Evolutionary conservation across 2,797 vertebrate species (phyloP).

Genomic region (Trachops cirrhosus): DNA sequence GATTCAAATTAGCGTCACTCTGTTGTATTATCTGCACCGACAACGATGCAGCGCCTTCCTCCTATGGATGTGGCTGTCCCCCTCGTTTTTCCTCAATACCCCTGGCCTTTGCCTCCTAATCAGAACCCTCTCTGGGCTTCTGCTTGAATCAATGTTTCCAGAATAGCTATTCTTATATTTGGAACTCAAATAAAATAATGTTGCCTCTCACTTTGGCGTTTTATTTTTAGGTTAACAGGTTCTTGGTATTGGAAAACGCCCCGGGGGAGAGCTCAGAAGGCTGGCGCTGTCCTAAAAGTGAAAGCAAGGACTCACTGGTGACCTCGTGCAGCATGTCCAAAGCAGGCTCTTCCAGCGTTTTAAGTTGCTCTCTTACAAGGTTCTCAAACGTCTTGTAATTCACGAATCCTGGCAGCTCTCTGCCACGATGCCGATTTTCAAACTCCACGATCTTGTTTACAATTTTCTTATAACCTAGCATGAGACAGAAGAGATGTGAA

Average conservation of each 20-base stretch:
- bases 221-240: neutral
- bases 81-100: neutral
- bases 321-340: slow-evolving; percentile 81
- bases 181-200: neutral
- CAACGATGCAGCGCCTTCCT: neutral
- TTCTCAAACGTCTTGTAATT: slow-evolving; percentile 90
- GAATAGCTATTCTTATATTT: neutral
- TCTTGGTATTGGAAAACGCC: neutral
- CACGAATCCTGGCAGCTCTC: slow-evolving; percentile 90
- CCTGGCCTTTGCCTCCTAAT: neutral
- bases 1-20: neutral
- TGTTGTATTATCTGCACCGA: too few species aligned
- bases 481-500: slow-evolving; percentile 38
- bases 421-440: slow-evolving; percentile 86
- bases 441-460: slow-evolving; percentile 74
- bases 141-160: neutral
- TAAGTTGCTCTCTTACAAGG: slow-evolving; percentile 86
- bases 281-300: rapidly evolving
- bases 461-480: slow-evolving; percentile 78
- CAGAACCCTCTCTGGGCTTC: neutral
- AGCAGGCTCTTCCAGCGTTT: slow-evolving; percentile 86
- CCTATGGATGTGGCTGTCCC: neutral
- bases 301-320: slow-evolving; percentile 75
- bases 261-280: neutral
- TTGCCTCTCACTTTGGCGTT: neutral